phyloP scores from a whole-genome alignment of 2,113 vertebrate genomes.

The Zapornia atra region DNA sequence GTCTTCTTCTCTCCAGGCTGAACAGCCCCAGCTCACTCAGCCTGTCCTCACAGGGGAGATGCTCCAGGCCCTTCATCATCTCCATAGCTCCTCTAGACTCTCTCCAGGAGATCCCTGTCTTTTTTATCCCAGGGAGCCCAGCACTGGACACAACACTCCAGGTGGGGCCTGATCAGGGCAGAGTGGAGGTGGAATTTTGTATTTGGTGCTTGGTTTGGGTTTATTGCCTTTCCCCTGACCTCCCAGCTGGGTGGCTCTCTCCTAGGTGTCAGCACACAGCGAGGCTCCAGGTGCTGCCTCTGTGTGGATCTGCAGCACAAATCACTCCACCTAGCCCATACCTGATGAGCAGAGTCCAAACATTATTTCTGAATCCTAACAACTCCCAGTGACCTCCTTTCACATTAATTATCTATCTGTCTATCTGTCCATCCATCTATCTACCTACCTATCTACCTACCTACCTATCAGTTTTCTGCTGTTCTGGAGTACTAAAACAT shows the following conservation, averaged over 20 bases:
- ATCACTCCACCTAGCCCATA: neutral
- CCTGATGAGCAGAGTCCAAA: neutral
- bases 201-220: neutral
- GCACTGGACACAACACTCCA: too few species aligned
- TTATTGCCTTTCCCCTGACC: accelerated
- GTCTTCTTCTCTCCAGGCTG: too few species aligned
- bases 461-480: neutral
- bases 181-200: too few species aligned
- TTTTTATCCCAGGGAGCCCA: too few species aligned
- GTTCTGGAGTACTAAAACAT: neutral
- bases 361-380: neutral
- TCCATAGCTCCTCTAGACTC: too few species aligned
- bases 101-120: too few species aligned
- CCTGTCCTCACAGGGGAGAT: too few species aligned
- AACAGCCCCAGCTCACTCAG: too few species aligned
- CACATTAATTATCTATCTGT: neutral
- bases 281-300: neutral
- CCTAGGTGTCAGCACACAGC: neutral
- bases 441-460: too few species aligned
- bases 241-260: neutral
- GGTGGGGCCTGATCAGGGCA: too few species aligned
- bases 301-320: neutral
- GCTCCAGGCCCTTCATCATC: too few species aligned
- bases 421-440: too few species aligned
- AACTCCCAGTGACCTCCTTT: neutral